Evolutionary conservation across 2,797 vertebrate genomes (phyloP).

Genomic region (Poecile montanus): DNA sequence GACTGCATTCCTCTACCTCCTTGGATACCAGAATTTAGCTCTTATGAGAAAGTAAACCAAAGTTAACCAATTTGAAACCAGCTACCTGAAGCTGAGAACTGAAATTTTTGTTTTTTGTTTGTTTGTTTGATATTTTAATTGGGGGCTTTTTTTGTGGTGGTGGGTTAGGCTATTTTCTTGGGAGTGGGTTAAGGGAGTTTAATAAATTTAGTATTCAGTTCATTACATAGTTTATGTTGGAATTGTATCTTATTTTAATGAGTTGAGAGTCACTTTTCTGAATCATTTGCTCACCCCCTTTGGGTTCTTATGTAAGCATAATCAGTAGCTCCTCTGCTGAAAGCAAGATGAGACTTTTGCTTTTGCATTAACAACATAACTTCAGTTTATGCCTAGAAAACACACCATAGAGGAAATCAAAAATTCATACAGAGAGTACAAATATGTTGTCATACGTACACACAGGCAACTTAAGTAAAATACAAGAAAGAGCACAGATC

Average conservation of each 20-base stretch:
- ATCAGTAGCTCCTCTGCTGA: neutral
- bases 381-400: neutral
- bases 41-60: neutral
- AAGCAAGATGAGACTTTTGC: neutral
- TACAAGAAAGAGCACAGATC: neutral
- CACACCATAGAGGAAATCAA: neutral
- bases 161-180: fast-evolving
- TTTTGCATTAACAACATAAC: neutral
- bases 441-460: neutral
- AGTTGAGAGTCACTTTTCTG: neutral
- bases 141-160: neutral
- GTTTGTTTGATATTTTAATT: neutral
- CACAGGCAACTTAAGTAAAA: neutral
- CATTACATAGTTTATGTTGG: neutral
- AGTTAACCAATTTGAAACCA: neutral
- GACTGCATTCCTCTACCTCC: neutral
- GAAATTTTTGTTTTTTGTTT: neutral
- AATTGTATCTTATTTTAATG: neutral
- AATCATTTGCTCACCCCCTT: neutral
- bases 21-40: neutral
- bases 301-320: neutral
- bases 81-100: neutral
- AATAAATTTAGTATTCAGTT: neutral
- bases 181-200: neutral
- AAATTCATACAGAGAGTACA: neutral